Conservation (phyloP, 2,113 vertebrate genomes). For the Oryzias celebensis region DNA sequence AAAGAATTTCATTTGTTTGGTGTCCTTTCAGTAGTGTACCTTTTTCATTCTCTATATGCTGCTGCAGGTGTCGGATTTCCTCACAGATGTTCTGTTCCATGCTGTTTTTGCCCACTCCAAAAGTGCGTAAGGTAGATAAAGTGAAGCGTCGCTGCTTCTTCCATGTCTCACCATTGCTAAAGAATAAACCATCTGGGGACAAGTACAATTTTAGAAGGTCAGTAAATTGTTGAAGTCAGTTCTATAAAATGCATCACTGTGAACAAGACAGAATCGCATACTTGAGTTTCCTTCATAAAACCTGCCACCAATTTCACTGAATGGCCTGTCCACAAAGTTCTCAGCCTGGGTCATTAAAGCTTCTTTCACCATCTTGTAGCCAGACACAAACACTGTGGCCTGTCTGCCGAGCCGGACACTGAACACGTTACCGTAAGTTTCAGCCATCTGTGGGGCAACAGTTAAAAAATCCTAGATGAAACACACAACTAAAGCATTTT, state of each 20-base stretch:
- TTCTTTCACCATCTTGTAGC: conserved; percentile 78
- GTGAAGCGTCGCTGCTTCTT: conserved; percentile 78
- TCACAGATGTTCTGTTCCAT: conserved; percentile 80
- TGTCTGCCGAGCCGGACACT: conserved; percentile 13
- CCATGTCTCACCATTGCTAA: conserved; percentile 73
- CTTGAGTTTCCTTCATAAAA: conserved; percentile 45
- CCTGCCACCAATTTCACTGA: background rate
- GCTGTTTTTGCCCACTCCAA: conserved; percentile 80
- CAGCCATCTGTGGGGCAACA: conserved; percentile 61
- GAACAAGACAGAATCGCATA: background rate
- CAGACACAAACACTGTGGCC: conserved; percentile 49
- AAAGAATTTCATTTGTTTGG: too few relatives aligned
- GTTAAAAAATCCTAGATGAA: background rate
- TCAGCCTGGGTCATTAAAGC: conserved; percentile 74
- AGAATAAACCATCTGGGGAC: conserved; percentile 60
- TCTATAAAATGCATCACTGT: background rate
- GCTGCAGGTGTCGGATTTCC: conserved; percentile 69
- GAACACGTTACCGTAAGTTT: conserved; percentile 77
- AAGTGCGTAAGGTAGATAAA: conserved; percentile 76
- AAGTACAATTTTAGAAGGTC: background rate
- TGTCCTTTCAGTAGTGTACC: conserved; percentile 55
- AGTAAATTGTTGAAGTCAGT: rapidly evolving
- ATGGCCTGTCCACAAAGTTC: conserved; percentile 72
- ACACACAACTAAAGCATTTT: background rate
- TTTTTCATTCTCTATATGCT: conserved; percentile 72